A percentile compares a stretch with the other conserved stretches of the same genome.
Conservation (phyloP, 2,113 vertebrate species). For the Corythaeola cristata region DNA sequence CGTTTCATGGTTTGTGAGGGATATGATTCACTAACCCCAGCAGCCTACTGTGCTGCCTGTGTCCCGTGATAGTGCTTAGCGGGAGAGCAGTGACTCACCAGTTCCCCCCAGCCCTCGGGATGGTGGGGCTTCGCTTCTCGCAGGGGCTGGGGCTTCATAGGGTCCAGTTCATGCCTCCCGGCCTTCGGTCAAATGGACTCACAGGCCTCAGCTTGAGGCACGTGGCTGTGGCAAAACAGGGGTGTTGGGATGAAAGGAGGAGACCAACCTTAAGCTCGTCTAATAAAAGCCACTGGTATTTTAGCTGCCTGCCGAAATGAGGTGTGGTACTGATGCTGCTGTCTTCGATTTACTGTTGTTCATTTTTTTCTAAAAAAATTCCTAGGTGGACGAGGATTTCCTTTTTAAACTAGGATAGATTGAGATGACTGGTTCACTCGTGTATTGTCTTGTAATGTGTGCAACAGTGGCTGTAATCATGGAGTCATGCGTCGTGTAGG, state of each 20-base stretch:
- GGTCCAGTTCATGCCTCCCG: neutral
- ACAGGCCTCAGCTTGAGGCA: fast-evolving
- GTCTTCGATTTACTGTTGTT: neutral
- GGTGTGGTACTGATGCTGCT: neutral
- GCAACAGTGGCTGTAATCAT: neutral
- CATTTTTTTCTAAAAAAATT: neutral
- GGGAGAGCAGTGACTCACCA: neutral
- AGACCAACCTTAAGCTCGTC: neutral
- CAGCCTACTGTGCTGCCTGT: neutral
- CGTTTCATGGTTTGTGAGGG: neutral
- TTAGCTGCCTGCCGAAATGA: neutral
- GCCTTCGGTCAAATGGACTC: neutral
- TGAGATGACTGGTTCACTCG: neutral
- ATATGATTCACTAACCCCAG: neutral
- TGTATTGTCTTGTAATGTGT: neutral
- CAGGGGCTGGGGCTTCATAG: neutral
- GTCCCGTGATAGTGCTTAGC: neutral
- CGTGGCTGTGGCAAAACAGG: neutral
- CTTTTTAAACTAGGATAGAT: neutral
- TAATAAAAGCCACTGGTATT: neutral
- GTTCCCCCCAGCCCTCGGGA: neutral
- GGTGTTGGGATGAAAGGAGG: neutral
- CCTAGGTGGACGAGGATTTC: neutral
- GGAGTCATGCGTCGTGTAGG: neutral
- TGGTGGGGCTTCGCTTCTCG: neutral